phyloP scores from a whole-genome alignment of 2,113 vertebrate species.

The Gymnorhina tibicen region DNA sequence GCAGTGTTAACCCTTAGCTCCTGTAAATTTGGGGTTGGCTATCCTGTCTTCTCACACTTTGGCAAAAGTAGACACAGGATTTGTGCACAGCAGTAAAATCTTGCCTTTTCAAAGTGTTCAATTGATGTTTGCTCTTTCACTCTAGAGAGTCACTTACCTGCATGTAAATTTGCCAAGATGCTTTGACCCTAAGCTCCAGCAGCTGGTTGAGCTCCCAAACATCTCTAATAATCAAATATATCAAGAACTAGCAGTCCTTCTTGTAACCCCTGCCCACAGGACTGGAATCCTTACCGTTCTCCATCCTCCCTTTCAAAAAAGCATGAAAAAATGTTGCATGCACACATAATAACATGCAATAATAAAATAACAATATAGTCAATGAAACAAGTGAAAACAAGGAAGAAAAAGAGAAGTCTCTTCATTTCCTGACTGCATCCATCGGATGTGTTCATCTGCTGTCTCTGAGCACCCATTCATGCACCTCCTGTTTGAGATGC shows the following conservation, averaged over 20 bases:
- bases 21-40: not conserved
- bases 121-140: not conserved
- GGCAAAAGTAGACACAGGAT: not conserved
- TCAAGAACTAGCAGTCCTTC: not conserved
- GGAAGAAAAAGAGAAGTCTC: not conserved
- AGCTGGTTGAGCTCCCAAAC: not conserved
- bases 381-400: conserved; percentile 22
- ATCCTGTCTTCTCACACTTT: not conserved
- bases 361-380: not conserved
- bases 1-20: not conserved
- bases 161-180: not conserved
- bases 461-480: conserved; percentile 26
- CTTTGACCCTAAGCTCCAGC: not conserved
- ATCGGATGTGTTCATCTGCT: not conserved
- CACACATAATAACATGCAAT: not conserved
- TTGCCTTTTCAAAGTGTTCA: not conserved
- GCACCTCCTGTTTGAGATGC: not conserved
- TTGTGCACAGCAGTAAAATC: not conserved
- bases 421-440: conserved; percentile 25
- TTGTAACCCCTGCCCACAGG: not conserved
- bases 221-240: not conserved
- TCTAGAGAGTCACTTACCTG: not conserved
- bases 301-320: not conserved
- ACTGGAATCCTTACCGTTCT: not conserved
- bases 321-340: not conserved